Conservation (phyloP, 2,888 invertebrate species). For the Scelioninae gen. 1 region DNA sequence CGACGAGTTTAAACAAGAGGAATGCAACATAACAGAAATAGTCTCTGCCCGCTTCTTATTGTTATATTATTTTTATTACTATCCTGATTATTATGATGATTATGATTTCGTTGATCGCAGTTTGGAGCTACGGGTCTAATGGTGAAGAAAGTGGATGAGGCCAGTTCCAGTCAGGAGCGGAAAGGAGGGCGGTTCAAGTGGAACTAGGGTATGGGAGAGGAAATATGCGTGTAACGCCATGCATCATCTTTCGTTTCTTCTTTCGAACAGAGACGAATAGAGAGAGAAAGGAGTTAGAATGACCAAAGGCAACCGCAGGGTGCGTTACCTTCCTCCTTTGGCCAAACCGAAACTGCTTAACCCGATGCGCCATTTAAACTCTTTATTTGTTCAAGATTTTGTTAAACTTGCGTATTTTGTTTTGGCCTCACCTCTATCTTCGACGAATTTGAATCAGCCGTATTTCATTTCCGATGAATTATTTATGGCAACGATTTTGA, state of each 20-base stretch:
- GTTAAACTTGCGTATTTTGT: conserved; percentile 19
- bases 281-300: conserved; percentile 71
- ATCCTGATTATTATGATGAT: conserved; percentile 78
- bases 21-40: conserved; percentile 84
- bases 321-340: conserved; percentile 79
- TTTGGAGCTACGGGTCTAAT: conserved; percentile 76
- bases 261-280: conserved; percentile 39
- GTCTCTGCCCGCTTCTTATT: conserved; percentile 80
- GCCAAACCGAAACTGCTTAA: conserved; percentile 31
- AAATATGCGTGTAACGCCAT: conserved; percentile 83
- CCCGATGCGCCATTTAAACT: conserved; percentile 30
- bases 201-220: conserved; percentile 66
- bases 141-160: conserved; percentile 73
- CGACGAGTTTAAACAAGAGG: conserved; percentile 82
- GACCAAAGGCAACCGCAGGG: conserved; percentile 84
- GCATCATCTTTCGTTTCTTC: conserved; percentile 83
- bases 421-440: conserved; percentile 5
- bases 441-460: neutral
- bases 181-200: conserved; percentile 66
- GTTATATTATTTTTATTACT: conserved; percentile 76
- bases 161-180: conserved; percentile 73
- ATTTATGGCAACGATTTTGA: conserved; percentile 20
- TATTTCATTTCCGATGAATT: conserved; percentile 29
- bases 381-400: conserved; percentile 19
- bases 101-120: conserved; percentile 78